A percentile compares a stretch with the other conserved stretches of the same genome.
phyloP scores from a whole-genome alignment of 2,888 invertebrate genomes.

The Rhimphoctona megacephalus region DNA sequence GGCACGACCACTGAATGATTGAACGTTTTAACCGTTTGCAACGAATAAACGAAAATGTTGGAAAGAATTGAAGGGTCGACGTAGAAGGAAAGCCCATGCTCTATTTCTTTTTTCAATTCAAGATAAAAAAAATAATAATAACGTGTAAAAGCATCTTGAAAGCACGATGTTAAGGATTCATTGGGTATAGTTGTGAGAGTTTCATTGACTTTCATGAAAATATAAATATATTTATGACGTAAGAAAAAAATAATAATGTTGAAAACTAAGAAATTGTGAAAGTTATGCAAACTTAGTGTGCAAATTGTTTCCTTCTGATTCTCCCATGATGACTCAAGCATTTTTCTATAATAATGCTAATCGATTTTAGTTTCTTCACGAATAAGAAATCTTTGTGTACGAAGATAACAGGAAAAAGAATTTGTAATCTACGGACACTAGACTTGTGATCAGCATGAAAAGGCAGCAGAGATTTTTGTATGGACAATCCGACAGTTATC shows the following conservation, averaged over 20 bases:
- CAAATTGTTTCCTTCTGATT: neutral
- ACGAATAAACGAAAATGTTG: constrained; percentile 19
- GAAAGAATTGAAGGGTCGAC: neutral
- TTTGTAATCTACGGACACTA: neutral
- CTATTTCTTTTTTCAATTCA: neutral
- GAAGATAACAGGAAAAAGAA: constrained; percentile 1
- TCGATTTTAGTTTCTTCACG: neutral
- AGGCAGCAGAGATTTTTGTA: neutral
- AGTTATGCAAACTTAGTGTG: constrained; percentile 8
- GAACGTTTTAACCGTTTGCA: constrained; percentile 34
- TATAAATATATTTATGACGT: neutral
- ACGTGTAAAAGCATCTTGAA: neutral
- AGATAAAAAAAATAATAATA: neutral
- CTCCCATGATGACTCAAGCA: neutral
- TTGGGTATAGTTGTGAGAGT: neutral
- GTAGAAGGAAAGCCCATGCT: neutral
- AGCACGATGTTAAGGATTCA: neutral
- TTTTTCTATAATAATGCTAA: neutral
- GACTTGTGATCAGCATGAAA: neutral
- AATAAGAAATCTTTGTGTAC: neutral
- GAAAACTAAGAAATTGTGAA: neutral
- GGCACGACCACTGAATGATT: constrained; percentile 27
- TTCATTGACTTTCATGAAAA: neutral
- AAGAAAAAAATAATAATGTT: neutral
- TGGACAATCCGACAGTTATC: neutral